Evolutionary conservation across 1,140 invertebrate genomes (phyloP), one percentile per base, ranked within the genome.

Genomic region (Subanguina moxae): DNA sequence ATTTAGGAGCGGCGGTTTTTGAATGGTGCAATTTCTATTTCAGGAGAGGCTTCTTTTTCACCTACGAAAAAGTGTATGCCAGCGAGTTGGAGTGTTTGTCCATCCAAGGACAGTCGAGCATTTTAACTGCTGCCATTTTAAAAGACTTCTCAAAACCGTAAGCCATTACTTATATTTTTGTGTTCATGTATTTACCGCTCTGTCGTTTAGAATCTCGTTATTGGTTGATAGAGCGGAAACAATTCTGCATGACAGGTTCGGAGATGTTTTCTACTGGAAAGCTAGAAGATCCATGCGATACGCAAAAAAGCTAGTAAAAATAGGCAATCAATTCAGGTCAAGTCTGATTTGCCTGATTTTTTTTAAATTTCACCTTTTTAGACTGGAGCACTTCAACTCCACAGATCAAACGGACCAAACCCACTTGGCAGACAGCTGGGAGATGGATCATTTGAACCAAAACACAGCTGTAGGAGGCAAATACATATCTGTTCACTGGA

Each of bases 171-270:
- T 5, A 38, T 38, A 11, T 11, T 38, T 38, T 38, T 38, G n/a
- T n/a, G n/a, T n/a, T n/a, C n/a, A n/a, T 38, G 3, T 65, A 9
- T 43, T 25, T 25, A 0, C 3, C 48, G 48, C 23, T 21, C 3
- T 52, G 13, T 61, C 59, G 71, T 63, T 66, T 71, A 84, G 80
- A 70, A 89, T 87, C 70, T 87, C 87, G 38, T 85, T 93, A 27
- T 88, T 93, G 84, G 86, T 97, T 75, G 88, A 91, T 73, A 88
- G 90, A 82, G 91, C 91, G 57, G 93, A 96, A 85, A 89, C 91
- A 42, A 87, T 91, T 13, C 84, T 96, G 21, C 93, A 97, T 83
- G 89, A 93, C 81, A 83, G 84, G 42, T 97, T 91, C 85, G 93
- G 93, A 5, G 88, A 89, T 68, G 80, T 83, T 62, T 84, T 87